Base-by-base conservation (phyloP, 2,888 invertebrate species). In the Ornithoptera priamus region DNA sequence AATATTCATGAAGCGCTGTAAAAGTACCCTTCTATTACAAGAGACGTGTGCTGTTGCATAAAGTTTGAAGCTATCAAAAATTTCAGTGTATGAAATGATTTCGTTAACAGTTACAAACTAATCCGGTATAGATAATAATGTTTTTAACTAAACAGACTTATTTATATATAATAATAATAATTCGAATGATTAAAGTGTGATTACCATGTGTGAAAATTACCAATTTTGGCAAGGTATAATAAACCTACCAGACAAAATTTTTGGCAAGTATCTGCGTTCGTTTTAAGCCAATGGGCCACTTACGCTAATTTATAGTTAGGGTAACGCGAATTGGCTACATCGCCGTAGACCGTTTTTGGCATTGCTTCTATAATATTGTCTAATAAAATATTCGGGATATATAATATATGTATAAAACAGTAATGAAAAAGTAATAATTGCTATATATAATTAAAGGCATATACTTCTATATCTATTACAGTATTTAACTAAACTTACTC, bases 41-140 rank as follows among this genome's bases (percentile, higher is more conserved):
- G 46, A 58, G 20, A 22, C 50, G 63, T 59, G 58, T 68, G 68
- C 57, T 50, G 18, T n/a, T 59, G 68, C 68, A 68, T 63, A 59
- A 63, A 22, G 15, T 57, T 53, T 18, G n/a, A n/a, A 12, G n/a
- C 18, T 6, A n/a, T 53, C 18, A 6, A 18, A n/a, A 7, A 53
- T 53, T 3, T n/a, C n/a, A 53, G n/a, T 18, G 15, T 18, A 5
- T n/a, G 7, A 53, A 50, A 17, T 6, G 6, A 5, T n/a, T 53
- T n/a, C 15, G n/a, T 53, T n/a, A 18, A 50, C 50, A 53, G 22
- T 22, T 7, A 58, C 22, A 58, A 15, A 12, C 22, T 7, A 5
- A 18, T 22, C 22, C 10, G 1, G 46, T 30, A 30, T 30, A 46
- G 1, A n/a, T 18, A 56, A 56, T 56, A n/a, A 56, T 56, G 3